phyloP scores from a whole-genome alignment of 2,888 invertebrate genomes.

The Sinodicranocentrus sp. region DNA sequence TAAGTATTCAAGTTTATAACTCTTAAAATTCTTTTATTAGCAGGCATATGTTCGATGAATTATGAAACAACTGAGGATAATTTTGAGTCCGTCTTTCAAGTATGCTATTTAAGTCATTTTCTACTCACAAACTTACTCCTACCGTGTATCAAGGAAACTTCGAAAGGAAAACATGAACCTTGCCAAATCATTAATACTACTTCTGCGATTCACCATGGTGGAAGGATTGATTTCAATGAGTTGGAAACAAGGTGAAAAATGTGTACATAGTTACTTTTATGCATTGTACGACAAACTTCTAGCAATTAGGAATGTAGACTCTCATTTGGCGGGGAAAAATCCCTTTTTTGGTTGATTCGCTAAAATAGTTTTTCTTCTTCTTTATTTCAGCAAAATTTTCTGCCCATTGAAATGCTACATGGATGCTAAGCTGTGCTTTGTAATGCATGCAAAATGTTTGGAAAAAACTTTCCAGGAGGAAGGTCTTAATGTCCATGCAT shows the following conservation, averaged over 20 bases:
- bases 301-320: too few species aligned
- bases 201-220: conserved; percentile 88
- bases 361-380: too few species aligned
- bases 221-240: conserved; percentile 87
- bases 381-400: conserved; percentile 58
- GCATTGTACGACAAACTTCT: background rate
- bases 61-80: conserved; percentile 88
- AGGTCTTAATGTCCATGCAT: conserved; percentile 82
- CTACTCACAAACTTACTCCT: conserved; percentile 89
- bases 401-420: conserved; percentile 83
- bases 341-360: background rate
- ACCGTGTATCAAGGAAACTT: conserved; percentile 85
- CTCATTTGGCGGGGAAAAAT: too few species aligned
- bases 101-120: conserved; percentile 93
- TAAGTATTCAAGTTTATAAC: background rate
- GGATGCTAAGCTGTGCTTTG: conserved; percentile 92
- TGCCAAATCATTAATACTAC: conserved; percentile 91
- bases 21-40: conserved; percentile 79
- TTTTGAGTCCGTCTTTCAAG: conserved; percentile 90
- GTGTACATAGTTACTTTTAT: background rate
- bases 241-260: conserved; percentile 80
- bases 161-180: conserved; percentile 80
- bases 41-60: conserved; percentile 94
- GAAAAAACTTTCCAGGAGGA: conserved; percentile 82
- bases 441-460: conserved; percentile 82